Conservation (phyloP, 2,888 invertebrate genomes). For the Lasioglossum pauxillum region DNA sequence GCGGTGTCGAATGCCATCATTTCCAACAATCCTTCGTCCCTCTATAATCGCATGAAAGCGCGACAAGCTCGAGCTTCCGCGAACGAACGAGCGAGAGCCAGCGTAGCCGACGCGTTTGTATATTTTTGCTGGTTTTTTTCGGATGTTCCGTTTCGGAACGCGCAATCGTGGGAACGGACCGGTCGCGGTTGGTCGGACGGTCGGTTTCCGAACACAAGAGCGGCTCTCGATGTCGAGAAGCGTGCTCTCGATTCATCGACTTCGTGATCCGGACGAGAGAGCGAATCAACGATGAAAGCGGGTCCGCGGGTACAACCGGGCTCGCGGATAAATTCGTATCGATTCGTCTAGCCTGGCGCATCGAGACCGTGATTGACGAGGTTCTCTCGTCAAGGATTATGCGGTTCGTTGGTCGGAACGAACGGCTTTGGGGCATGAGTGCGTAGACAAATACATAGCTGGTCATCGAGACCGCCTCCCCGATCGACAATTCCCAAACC, state of each 20-base stretch:
- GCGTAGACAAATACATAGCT: slow-evolving; percentile 64
- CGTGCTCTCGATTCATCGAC: slow-evolving; percentile 61
- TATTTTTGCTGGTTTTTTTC: background rate
- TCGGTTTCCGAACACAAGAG: slow-evolving; percentile 35
- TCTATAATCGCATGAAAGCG: background rate
- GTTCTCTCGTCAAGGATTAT: slow-evolving; percentile 71
- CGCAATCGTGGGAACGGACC: slow-evolving; percentile 54
- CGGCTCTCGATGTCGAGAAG: slow-evolving; percentile 52
- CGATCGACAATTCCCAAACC: slow-evolving; percentile 64
- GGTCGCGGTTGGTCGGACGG: slow-evolving; percentile 38
- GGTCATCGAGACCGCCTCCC: slow-evolving; percentile 10
- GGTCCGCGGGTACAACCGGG: slow-evolving; percentile 18
- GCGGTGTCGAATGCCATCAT: background rate
- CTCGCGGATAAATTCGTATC: slow-evolving; percentile 67
- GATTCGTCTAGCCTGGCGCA: slow-evolving; percentile 54
- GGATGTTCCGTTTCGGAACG: background rate
- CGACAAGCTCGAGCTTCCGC: background rate
- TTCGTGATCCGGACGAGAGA: slow-evolving; percentile 56
- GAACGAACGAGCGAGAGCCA: background rate
- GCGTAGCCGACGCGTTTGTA: background rate
- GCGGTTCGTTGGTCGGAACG: slow-evolving; percentile 71
- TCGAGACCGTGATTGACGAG: slow-evolving; percentile 70
- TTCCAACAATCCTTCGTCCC: background rate
- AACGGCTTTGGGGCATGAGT: slow-evolving; percentile 66
- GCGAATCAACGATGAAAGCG: slow-evolving; percentile 50